These are phyloP conservation scores for Coccyzus lansbergi DNA, from an alignment of 2,797 vertebrate species.

Conservation along the genomic window DNA sequence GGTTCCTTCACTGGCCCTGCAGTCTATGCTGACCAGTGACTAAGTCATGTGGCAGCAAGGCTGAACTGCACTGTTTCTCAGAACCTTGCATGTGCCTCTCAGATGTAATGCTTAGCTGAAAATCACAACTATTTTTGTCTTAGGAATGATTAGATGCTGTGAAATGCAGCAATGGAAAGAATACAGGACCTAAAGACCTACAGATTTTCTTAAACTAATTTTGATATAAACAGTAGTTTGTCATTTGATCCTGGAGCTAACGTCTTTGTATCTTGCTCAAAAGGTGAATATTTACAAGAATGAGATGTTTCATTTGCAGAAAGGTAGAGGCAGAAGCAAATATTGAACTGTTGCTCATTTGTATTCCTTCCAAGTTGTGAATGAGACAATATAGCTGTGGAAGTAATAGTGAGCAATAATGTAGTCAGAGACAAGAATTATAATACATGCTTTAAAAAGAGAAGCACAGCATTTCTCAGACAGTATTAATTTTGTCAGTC, in stretches of 20 bases:
- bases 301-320: background rate
- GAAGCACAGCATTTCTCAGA: background rate
- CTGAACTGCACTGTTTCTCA: background rate
- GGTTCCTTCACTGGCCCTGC: background rate
- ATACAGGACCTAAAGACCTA: background rate
- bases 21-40: background rate
- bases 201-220: background rate
- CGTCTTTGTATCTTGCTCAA: background rate
- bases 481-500: background rate
- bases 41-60: background rate
- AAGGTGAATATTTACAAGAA: background rate
- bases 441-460: background rate
- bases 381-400: background rate
- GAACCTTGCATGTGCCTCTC: background rate
- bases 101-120: background rate
- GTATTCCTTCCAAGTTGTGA: background rate
- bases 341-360: background rate
- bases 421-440: background rate
- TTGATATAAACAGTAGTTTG: background rate
- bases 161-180: background rate
- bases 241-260: background rate
- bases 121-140: background rate
- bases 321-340: background rate
- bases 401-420: background rate
- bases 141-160: background rate